These are phyloP conservation scores for Enteromius argenteus DNA, from an alignment of 2,797 vertebrate species.

Conservation along the genomic window DNA sequence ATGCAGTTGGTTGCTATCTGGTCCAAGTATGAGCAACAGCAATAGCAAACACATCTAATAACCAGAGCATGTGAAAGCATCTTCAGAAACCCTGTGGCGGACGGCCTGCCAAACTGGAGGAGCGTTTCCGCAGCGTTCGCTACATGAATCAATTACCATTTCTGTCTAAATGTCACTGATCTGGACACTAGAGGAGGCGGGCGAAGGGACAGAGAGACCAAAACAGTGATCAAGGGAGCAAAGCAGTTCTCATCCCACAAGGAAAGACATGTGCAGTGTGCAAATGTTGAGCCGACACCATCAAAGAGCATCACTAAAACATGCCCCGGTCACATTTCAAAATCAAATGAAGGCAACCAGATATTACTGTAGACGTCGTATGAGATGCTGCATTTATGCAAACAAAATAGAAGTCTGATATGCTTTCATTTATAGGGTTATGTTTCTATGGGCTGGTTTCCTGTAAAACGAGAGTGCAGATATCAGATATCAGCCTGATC, in stretches of 20 bases:
- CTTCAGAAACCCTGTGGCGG: neutral
- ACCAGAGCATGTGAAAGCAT: neutral
- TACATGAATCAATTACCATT: constrained; percentile 45
- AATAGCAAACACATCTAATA: neutral
- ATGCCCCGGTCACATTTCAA: neutral
- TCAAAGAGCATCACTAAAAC: neutral
- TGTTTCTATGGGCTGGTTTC: neutral
- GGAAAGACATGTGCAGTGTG: constrained; percentile 9
- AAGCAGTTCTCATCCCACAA: constrained; percentile 6
- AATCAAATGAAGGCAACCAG: neutral
- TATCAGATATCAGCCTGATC: neutral
- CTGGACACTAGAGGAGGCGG: constrained; percentile 23
- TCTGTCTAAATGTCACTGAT: constrained; percentile 46
- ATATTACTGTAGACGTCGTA: neutral
- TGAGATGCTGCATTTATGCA: neutral
- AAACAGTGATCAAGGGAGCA: constrained; percentile 23
- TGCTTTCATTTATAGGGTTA: neutral
- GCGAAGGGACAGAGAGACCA: constrained; percentile 1
- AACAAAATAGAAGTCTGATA: neutral
- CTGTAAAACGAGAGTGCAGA: neutral
- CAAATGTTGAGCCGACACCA: neutral
- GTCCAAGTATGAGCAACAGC: neutral
- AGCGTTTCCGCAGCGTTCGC: neutral
- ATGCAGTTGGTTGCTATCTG: neutral
- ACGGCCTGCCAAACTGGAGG: neutral